Percentiles rank a stretch among this genome's conserved stretches.
These are phyloP conservation scores for Pelodytes ibericus DNA, from an alignment of 2,797 vertebrate species.

Conservation along the genomic window DNA sequence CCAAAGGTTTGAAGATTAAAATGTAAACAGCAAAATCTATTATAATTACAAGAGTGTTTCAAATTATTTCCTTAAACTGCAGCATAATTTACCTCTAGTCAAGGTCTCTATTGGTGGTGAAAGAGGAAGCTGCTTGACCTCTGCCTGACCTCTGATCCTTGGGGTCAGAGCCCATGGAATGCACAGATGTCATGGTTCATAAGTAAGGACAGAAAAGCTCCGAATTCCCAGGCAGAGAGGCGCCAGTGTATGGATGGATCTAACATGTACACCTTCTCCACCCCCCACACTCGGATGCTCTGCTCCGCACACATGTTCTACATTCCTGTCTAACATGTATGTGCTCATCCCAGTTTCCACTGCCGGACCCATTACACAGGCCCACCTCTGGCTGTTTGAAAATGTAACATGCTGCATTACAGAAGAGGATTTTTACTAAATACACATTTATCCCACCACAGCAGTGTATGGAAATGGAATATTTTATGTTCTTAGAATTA, in stretches of 20 bases:
- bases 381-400: constrained; percentile 28
- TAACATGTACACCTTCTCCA: constrained; percentile 71
- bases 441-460: neutral
- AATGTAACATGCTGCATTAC: constrained; percentile 9
- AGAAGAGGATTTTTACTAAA: neutral
- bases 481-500: too few species aligned
- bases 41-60: constrained; percentile 78
- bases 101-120: constrained; percentile 75
- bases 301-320: constrained; percentile 54
- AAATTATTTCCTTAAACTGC: constrained; percentile 79
- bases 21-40: constrained; percentile 80
- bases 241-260: constrained; percentile 77
- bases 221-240: constrained; percentile 82
- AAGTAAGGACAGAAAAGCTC: constrained; percentile 76
- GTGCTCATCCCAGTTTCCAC: constrained; percentile 51
- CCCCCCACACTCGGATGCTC: constrained; percentile 52
- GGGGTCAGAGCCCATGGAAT: constrained; percentile 83
- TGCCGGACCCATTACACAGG: constrained; percentile 38
- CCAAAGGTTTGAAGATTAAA: constrained; percentile 75
- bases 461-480: too few species aligned
- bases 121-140: constrained; percentile 82
- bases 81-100: constrained; percentile 75
- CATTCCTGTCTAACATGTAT: constrained; percentile 58
- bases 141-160: constrained; percentile 77
- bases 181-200: constrained; percentile 88